A percentile compares a stretch with the other conserved stretches of the same genome.
These are phyloP conservation scores for Poecilia wingei DNA, from an alignment of 2,797 vertebrate genomes.

Conservation along the genomic window DNA sequence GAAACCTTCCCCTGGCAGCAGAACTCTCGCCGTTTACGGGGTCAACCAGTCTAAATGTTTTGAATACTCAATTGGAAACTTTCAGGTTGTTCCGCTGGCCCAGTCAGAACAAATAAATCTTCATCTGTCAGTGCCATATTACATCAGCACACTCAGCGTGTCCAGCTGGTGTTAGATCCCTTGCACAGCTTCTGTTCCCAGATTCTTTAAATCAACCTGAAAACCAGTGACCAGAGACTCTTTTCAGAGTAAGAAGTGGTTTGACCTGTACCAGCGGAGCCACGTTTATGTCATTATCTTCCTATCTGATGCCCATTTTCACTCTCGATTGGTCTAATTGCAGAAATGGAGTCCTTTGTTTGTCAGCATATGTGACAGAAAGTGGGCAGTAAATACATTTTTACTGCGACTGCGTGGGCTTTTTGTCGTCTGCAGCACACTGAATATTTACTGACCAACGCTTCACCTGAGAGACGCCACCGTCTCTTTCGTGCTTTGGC, in stretches of 20 bases:
- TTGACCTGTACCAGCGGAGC: slow-evolving; percentile 69
- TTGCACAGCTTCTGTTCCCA: neutral
- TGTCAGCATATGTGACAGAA: slow-evolving; percentile 53
- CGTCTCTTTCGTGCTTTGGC: neutral
- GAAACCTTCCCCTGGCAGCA: neutral
- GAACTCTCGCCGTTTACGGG: neutral
- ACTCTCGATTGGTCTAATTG: slow-evolving; percentile 72
- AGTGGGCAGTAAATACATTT: slow-evolving; percentile 66
- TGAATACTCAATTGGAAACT: neutral
- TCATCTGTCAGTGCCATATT: neutral
- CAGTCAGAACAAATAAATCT: neutral
- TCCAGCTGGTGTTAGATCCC: neutral
- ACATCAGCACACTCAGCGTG: neutral
- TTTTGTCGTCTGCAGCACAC: slow-evolving; percentile 24
- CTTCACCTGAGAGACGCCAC: slow-evolving; percentile 9
- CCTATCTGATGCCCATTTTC: slow-evolving; percentile 68
- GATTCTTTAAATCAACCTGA: slow-evolving; percentile 14
- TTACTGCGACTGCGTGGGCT: slow-evolving; percentile 44
- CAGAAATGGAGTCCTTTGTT: slow-evolving; percentile 69
- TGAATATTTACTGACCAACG: slow-evolving; percentile 17
- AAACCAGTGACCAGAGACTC: slow-evolving; percentile 40
- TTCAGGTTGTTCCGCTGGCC: neutral
- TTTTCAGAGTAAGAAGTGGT: slow-evolving; percentile 63
- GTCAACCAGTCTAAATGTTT: neutral
- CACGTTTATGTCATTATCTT: slow-evolving; percentile 70